Conservation (phyloP, 2,113 vertebrate genomes). For the Chaetops frenatus region DNA sequence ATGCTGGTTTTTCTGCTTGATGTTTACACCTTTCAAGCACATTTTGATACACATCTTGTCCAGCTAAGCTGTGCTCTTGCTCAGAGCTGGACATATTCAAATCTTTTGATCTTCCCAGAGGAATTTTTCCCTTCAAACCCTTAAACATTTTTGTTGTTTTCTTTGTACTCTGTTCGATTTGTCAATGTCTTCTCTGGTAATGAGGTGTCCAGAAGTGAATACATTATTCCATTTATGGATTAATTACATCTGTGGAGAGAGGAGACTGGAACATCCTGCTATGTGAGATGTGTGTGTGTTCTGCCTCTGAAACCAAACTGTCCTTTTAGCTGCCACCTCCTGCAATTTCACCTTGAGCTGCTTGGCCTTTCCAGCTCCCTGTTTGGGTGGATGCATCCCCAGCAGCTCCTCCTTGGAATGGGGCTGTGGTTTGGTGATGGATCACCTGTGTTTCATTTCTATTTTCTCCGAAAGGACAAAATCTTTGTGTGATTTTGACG, state of each 20-base stretch:
- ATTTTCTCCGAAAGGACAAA: background rate
- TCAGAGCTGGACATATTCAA: background rate
- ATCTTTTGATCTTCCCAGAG: conserved; percentile 23
- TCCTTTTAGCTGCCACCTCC: background rate
- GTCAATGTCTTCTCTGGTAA: conserved; percentile 51
- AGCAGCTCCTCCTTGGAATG: accelerated
- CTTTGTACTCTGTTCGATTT: conserved; percentile 41
- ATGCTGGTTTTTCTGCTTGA: background rate
- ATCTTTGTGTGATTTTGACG: accelerated
- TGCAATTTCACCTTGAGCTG: background rate
- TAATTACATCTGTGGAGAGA: conserved; percentile 49
- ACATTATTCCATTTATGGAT: conserved; percentile 58
- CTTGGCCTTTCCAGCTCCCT: background rate
- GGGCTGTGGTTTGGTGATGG: background rate
- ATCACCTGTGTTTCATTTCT: background rate
- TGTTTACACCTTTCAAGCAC: conserved; percentile 19
- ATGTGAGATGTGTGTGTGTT: background rate
- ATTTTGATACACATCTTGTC: background rate
- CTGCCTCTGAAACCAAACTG: background rate
- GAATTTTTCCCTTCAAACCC: conserved; percentile 15
- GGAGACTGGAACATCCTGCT: background rate
- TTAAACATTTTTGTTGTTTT: conserved; percentile 55
- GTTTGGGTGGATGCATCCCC: background rate
- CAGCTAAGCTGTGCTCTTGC: background rate
- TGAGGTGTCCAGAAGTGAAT: conserved; percentile 61